Conservation (phyloP, 2,888 invertebrate genomes). For the Druceiella hillmani region DNA sequence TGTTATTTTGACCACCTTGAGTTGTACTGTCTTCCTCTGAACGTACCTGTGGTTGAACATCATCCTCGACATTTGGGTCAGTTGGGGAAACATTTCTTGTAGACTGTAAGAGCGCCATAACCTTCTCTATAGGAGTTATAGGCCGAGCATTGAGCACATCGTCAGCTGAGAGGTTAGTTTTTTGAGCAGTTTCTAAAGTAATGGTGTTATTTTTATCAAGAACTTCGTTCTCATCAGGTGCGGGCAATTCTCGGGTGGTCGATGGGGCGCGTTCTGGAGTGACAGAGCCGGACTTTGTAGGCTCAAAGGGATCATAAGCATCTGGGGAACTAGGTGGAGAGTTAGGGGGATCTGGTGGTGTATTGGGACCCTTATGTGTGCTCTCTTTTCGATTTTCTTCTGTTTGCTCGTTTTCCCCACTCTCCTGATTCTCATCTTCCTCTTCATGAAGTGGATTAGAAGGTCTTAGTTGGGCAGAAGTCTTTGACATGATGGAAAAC, state of each 20-base stretch:
- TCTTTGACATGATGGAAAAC: slow-evolving; percentile 51
- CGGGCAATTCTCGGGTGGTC: slow-evolving; percentile 20
- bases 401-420: slow-evolving; percentile 27
- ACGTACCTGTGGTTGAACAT: slow-evolving; percentile 13
- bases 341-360: slow-evolving; percentile 62
- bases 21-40: slow-evolving; percentile 14
- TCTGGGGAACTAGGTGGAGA: slow-evolving; percentile 70
- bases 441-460: slow-evolving; percentile 60
- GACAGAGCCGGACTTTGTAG: slow-evolving; percentile 73
- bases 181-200: slow-evolving; percentile 47
- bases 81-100: slow-evolving; percentile 42
- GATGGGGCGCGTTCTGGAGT: slow-evolving; percentile 43
- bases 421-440: slow-evolving; percentile 43
- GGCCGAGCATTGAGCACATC: slow-evolving; percentile 44
- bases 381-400: slow-evolving; percentile 24
- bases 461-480: slow-evolving; percentile 49
- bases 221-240: slow-evolving; percentile 18
- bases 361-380: slow-evolving; percentile 63
- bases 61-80: slow-evolving; percentile 8
- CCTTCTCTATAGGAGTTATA: slow-evolving; percentile 55
- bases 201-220: slow-evolving; percentile 29
- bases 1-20: slow-evolving; percentile 26
- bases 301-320: slow-evolving; percentile 89
- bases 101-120: slow-evolving; percentile 52
- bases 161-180: slow-evolving; percentile 45